Base-by-base conservation (phyloP, 53 echinoderm and acorn worm genomes). In the Antedon mediterranea region DNA sequence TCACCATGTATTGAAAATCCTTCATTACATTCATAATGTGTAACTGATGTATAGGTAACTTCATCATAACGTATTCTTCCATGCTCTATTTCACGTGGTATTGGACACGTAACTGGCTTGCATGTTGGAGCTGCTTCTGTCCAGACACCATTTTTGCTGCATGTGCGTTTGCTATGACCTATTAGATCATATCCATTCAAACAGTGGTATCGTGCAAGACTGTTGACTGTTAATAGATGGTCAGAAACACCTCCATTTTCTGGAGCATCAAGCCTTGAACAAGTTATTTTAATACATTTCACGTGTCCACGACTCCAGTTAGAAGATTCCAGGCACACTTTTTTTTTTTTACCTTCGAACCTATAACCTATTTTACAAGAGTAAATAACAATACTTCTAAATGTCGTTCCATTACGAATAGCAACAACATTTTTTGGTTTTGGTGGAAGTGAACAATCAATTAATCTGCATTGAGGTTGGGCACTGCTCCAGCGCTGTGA, bases 61-160 rank as follows among this genome's bases (percentile, higher is more conserved):
- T 34, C 37, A 28, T 43, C 73, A 57, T 80, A 77, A 31, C 79
- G 18, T 27, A 74, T 43, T 0, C 73, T 72, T 26, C 86, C 92
- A 34, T 89, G 81, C 29, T 78, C 30, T 8, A 92, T 79, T 31
- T 43, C 77, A 0, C 34, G 30, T 13, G 92, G 89, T 43, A 57
- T 71, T 3, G 28, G 72, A 70, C 91, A 91, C 30, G 77, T 74
- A 30, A 81, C 72, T 43, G 84, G 78, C 31, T 88, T 72, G 43
- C 91, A 91, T 31, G 29, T 72, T 0, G 84, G 82, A 32, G 71
- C 28, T 0, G 77, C 43, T 3, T 81, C 77, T 57, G 34, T 81
- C 92, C 92, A 92, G 13, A 31, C n/a, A 0, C 92, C 86, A 33
- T 80, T 83, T 13, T 34, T 81, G 20, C 32, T 57, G 34, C 91